Evolutionary conservation across 2,797 vertebrate species (phyloP).

Genomic region (Falco cherrug): DNA sequence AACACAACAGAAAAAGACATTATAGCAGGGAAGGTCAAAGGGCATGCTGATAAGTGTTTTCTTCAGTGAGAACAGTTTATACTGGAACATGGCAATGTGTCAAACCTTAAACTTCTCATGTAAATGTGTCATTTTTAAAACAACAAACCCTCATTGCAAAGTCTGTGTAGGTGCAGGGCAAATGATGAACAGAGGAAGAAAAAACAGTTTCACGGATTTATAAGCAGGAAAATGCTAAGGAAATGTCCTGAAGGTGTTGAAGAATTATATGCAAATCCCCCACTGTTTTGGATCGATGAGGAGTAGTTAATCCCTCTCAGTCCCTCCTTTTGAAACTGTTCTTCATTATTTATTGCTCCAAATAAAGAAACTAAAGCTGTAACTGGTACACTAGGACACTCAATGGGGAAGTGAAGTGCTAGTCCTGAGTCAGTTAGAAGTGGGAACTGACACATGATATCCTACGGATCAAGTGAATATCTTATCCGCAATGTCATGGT

Average conservation of each 20-base stretch:
- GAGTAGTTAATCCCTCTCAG: slow-evolving; percentile 28
- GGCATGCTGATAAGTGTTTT: neutral
- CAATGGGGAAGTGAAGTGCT: neutral
- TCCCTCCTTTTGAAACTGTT: slow-evolving; percentile 14
- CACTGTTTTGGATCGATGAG: neutral
- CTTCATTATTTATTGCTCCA: slow-evolving; percentile 45
- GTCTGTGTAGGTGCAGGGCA: neutral
- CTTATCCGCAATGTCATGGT: neutral
- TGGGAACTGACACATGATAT: neutral
- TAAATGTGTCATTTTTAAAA: neutral
- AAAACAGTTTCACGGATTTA: neutral
- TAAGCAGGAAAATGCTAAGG: neutral
- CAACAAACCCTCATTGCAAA: neutral
- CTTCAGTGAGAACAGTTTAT: neutral
- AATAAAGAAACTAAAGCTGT: slow-evolving; percentile 12
- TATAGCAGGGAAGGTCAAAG: neutral
- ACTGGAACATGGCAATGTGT: neutral
- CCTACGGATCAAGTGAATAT: neutral
- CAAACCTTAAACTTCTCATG: neutral
- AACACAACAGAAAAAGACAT: neutral
- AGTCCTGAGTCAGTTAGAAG: neutral
- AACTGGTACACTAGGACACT: neutral
- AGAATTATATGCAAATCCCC: slow-evolving; percentile 28
- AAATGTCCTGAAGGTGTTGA: neutral
- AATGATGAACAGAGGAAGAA: neutral